Percentiles rank a stretch among this genome's conserved stretches.
These are phyloP conservation scores for Siniperca scherzeri DNA, from an alignment of 2,797 vertebrate genomes.

Conservation along the genomic window DNA sequence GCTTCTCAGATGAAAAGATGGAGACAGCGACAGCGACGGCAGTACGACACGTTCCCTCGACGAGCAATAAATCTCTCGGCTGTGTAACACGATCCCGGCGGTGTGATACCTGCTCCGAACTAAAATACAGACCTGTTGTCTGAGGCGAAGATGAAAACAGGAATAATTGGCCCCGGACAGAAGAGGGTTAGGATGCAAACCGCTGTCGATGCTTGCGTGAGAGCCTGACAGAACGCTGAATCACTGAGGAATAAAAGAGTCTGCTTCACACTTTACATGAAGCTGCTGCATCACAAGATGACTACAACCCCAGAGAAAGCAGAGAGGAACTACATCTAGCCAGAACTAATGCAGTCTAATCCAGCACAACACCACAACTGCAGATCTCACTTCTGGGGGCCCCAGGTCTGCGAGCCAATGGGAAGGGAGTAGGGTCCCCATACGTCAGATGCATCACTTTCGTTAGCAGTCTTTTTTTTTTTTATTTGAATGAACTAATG, in stretches of 20 bases:
- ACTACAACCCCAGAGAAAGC: background rate
- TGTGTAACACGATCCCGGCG: slow-evolving; percentile 57
- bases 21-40: slow-evolving; percentile 25
- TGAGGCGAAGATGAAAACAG: slow-evolving; percentile 53
- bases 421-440: too few relatives aligned
- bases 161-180: slow-evolving; percentile 45
- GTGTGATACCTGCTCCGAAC: slow-evolving; percentile 56
- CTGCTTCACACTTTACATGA: slow-evolving; percentile 19
- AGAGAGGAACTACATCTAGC: background rate
- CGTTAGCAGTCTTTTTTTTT: too few relatives aligned
- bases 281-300: background rate
- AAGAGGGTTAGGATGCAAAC: background rate
- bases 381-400: too few relatives aligned
- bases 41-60: slow-evolving; percentile 51
- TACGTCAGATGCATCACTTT: too few relatives aligned
- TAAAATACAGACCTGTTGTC: slow-evolving; percentile 41
- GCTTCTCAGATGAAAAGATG: slow-evolving; percentile 41
- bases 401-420: too few relatives aligned
- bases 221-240: slow-evolving; percentile 24
- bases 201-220: slow-evolving; percentile 27
- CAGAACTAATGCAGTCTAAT: background rate
- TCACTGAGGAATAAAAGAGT: background rate
- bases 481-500: too few relatives aligned
- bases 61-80: slow-evolving; percentile 58
- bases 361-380: background rate